Evolutionary conservation across 1,140 invertebrate species (phyloP).

Genomic region (Pseudomyrmex concolor): DNA sequence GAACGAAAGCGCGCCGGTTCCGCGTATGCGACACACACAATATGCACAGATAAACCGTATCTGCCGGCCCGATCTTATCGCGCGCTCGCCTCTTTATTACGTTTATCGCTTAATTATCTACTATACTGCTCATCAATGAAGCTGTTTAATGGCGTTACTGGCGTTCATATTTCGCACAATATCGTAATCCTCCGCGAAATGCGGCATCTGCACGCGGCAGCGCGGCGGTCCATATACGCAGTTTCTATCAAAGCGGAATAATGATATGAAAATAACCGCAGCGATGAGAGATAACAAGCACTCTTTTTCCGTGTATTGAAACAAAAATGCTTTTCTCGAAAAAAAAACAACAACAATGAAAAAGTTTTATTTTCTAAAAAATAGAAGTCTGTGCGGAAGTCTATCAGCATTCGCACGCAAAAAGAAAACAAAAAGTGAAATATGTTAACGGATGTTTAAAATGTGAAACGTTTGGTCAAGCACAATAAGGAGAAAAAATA

Average conservation of each 20-base stretch:
- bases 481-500: neutral
- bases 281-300: neutral
- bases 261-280: neutral
- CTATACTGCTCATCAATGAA: constrained; percentile 30
- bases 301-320: neutral
- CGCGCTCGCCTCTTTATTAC: constrained; percentile 42
- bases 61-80: constrained; percentile 17
- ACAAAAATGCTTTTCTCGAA: neutral
- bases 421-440: neutral
- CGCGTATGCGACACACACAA: neutral
- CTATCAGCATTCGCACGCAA: neutral
- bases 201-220: neutral
- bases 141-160: neutral
- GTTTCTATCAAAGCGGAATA: neutral
- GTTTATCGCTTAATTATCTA: constrained; percentile 62
- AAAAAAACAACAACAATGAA: neutral
- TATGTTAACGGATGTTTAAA: neutral
- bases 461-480: neutral
- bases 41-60: constrained; percentile 31
- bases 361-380: neutral
- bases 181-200: neutral
- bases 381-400: too few relatives aligned
- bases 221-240: too few relatives aligned
- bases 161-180: constrained; percentile 13
- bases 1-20: constrained; percentile 34